phyloP scores from a whole-genome alignment of 2,113 vertebrate genomes.

The Colistium nudipinnis region DNA sequence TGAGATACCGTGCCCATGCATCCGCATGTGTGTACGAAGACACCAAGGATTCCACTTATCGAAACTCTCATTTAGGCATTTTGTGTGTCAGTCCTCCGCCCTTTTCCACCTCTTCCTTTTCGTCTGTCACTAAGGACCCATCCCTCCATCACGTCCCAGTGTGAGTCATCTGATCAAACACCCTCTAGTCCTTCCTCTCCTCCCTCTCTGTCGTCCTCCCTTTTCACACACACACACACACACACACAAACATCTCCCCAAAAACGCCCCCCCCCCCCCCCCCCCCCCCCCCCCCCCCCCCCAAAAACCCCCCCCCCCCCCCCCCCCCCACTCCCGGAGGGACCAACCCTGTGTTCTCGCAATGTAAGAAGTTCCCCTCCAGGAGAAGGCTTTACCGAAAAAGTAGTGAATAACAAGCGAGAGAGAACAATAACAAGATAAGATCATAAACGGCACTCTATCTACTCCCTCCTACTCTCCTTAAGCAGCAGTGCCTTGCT shows the following conservation, averaged over 20 bases:
- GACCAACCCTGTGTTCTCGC: constrained; percentile 49
- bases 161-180: constrained; percentile 73
- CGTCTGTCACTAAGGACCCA: constrained; percentile 29
- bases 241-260: constrained; percentile 48
- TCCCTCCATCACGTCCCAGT: constrained; percentile 54
- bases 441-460: constrained; percentile 50
- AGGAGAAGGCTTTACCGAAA: constrained; percentile 39
- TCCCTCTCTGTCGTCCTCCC: constrained; percentile 27
- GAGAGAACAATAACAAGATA: constrained; percentile 54
- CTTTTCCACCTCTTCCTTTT: constrained; percentile 21
- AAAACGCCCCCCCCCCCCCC: constrained; percentile 18
- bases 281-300: too few species aligned
- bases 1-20: constrained; percentile 3
- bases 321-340: constrained; percentile 27
- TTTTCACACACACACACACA: constrained; percentile 38
- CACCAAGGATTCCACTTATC: constrained; percentile 31
- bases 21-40: constrained; percentile 18
- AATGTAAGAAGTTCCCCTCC: constrained; percentile 45
- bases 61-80: constrained; percentile 50
- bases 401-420: constrained; percentile 51
- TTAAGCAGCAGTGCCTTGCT: constrained; percentile 33
- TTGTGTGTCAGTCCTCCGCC: constrained; percentile 9
- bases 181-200: constrained; percentile 37
- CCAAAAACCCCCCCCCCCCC: too few species aligned
- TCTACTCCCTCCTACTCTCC: constrained; percentile 22